Evolutionary conservation across 2,113 vertebrate genomes (phyloP).

Genomic region (Petroica traversi): DNA sequence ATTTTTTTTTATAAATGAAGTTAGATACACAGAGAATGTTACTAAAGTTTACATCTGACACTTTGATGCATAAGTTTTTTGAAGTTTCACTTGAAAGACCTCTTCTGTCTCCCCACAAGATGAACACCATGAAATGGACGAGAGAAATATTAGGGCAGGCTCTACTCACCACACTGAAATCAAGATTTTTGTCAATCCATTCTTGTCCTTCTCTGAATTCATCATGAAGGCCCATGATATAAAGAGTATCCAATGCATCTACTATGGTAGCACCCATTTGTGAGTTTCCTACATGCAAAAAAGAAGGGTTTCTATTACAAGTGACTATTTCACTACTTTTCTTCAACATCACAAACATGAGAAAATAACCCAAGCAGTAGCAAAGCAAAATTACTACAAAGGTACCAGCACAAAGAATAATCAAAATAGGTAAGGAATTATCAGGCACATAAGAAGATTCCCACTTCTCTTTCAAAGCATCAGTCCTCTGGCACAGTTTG

Average conservation of each 20-base stretch:
- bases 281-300: conserved; percentile 84
- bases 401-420: not conserved
- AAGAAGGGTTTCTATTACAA: conserved; percentile 43
- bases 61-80: not conserved
- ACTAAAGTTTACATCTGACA: not conserved
- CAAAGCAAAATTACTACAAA: not conserved
- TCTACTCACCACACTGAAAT: conserved; percentile 90
- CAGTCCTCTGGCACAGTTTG: not conserved
- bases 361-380: not conserved
- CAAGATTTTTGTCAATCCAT: conserved; percentile 96
- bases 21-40: not conserved
- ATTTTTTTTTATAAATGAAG: not conserved
- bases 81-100: not conserved
- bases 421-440: not conserved
- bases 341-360: not conserved
- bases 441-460: not conserved
- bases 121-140: not conserved
- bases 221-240: conserved; percentile 95
- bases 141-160: not conserved
- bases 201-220: conserved; percentile 96
- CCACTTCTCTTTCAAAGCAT: not conserved
- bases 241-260: conserved; percentile 95
- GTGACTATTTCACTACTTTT: not conserved
- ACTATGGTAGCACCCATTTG: conserved; percentile 96
- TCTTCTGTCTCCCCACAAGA: not conserved